Evolutionary conservation across 92 coral and sea anemone genomes (phyloP).

Genomic region (Virgularia gustaviana): DNA sequence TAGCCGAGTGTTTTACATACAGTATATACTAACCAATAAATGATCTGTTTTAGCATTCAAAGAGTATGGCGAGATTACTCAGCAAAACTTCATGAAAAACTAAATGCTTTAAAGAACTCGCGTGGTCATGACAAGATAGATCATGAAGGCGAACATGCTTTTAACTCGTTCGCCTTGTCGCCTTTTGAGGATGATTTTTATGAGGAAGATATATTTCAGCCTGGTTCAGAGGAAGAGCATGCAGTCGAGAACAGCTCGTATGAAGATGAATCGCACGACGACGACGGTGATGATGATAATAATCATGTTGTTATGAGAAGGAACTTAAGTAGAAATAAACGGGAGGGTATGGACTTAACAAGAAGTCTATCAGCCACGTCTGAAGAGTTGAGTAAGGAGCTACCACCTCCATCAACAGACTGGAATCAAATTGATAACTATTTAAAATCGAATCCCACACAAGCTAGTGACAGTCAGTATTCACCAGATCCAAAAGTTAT

Average conservation of each 20-base stretch:
- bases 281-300: not conserved
- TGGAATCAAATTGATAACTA: conserved; percentile 97
- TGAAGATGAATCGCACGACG: conserved; percentile 23
- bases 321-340: conserved; percentile 37
- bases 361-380: conserved; percentile 64
- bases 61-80: conserved; percentile 88
- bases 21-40: not conserved
- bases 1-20: not conserved
- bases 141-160: conserved; percentile 46
- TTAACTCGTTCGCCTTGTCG: conserved; percentile 29
- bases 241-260: conserved; percentile 6
- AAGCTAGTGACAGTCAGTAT: conserved; percentile 61
- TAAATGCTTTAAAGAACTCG: not conserved
- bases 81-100: conserved; percentile 42
- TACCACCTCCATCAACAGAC: conserved; percentile 93
- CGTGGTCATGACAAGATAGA: conserved; percentile 31
- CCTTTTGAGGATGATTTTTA: conserved; percentile 60
- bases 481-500: conserved; percentile 61
- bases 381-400: conserved; percentile 53
- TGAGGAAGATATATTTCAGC: conserved; percentile 22
- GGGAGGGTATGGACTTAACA: conserved; percentile 38
- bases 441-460: conserved; percentile 61
- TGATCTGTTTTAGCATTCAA: conserved; percentile 62
- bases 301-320: not conserved
- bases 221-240: conserved; percentile 15